Evolutionary conservation across 2,888 invertebrate genomes (phyloP).

Genomic region (Brenthis daphne): DNA sequence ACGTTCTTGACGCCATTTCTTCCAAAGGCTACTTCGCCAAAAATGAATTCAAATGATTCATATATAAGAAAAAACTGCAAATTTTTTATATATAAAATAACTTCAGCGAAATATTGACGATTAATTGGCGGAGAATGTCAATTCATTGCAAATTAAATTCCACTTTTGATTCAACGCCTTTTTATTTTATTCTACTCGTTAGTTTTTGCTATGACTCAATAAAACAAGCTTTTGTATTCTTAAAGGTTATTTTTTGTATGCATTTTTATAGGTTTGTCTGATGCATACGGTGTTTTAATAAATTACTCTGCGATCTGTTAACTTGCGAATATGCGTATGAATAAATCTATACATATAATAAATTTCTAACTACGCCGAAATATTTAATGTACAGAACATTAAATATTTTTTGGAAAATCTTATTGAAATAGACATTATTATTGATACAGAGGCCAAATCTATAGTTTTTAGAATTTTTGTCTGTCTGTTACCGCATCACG

Average conservation of each 20-base stretch:
- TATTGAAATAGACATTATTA: no score
- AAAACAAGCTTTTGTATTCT: slow-evolving; percentile 2
- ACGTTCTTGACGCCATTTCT: background rate
- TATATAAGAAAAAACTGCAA: slow-evolving; percentile 4
- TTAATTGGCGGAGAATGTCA: slow-evolving; percentile 31
- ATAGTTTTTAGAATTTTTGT: no score
- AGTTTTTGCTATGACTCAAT: slow-evolving; percentile 15
- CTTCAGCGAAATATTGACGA: slow-evolving; percentile 16
- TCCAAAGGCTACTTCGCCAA: background rate
- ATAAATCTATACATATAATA: no score
- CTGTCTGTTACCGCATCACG: no score
- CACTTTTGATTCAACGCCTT: slow-evolving; percentile 34
- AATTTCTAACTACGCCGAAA: no score
- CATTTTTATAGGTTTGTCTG: slow-evolving; percentile 2
- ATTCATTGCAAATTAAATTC: slow-evolving; percentile 32
- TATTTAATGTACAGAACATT: no score
- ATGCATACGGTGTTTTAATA: background rate
- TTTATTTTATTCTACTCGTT: slow-evolving; percentile 10
- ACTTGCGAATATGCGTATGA: background rate
- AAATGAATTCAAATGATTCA: slow-evolving; percentile 1
- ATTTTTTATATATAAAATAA: background rate
- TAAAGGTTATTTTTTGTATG: slow-evolving; percentile 4
- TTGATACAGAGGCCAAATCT: no score
- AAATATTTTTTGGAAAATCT: no score
- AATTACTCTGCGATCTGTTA: slow-evolving; percentile 9